A percentile compares a stretch with the other conserved stretches of the same genome.
Conservation (phyloP, 2,888 invertebrate genomes). For the Leptopterna dolabrata region DNA sequence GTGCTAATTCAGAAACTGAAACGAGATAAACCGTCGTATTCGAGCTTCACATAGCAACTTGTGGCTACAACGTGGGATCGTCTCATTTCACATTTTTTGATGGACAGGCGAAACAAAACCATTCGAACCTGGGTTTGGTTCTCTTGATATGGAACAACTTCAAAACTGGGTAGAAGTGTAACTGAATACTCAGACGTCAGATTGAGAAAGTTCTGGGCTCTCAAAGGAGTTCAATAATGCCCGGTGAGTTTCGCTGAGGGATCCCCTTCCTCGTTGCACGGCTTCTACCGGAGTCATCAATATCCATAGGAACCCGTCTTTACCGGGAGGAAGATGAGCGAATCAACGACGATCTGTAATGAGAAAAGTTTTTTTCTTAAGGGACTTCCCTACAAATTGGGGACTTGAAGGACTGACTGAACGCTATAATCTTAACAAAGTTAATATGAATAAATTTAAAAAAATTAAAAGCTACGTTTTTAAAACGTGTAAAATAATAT, state of each 20-base stretch:
- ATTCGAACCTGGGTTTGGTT: neutral
- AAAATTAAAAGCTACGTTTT: too few species aligned
- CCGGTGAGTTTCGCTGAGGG: neutral
- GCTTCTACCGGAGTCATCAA: neutral
- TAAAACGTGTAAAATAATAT: too few species aligned
- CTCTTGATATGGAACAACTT: neutral
- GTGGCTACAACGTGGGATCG: too few species aligned
- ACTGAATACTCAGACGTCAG: neutral
- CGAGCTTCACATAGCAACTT: neutral
- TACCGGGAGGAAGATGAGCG: neutral
- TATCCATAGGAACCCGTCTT: neutral
- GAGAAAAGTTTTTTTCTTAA: neutral
- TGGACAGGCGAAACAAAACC: neutral
- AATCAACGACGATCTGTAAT: neutral
- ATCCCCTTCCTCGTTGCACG: neutral
- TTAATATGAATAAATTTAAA: too few species aligned
- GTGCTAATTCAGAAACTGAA: too few species aligned
- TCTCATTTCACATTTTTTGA: neutral
- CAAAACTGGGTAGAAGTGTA: neutral
- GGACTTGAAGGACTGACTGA: too few species aligned
- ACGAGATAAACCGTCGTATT: neutral
- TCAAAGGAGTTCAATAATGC: neutral
- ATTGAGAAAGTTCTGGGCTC: neutral
- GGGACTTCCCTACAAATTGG: neutral
- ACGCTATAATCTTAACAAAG: too few species aligned